Percentiles rank a stretch among this genome's conserved stretches.
Evolutionary conservation across 1,140 invertebrate genomes (phyloP).

Genomic region (Leptopilina clavipes): DNA sequence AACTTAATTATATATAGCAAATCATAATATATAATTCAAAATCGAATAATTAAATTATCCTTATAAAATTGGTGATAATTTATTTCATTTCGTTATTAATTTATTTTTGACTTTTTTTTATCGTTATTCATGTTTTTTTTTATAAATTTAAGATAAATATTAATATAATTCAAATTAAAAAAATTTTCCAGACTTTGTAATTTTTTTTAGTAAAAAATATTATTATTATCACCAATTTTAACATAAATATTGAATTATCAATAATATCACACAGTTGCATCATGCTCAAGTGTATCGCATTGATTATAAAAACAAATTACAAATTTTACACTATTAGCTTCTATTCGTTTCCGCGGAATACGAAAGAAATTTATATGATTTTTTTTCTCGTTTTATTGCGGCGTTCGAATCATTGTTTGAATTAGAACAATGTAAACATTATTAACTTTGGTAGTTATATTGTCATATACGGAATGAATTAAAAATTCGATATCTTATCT

Average conservation of each 20-base stretch:
- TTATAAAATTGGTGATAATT: too few relatives aligned
- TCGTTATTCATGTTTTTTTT: too few relatives aligned
- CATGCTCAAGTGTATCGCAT: not conserved
- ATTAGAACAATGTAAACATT: not conserved
- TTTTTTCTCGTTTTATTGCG: not conserved
- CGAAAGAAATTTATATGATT: not conserved
- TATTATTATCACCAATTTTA: not conserved
- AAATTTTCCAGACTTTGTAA: not conserved
- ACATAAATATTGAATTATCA: constrained; percentile 5
- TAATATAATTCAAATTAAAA: not conserved
- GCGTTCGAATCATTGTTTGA: not conserved
- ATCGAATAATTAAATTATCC: constrained; percentile 12
- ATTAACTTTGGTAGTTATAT: not conserved
- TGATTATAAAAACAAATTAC: not conserved
- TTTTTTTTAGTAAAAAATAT: not conserved
- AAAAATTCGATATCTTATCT: not conserved
- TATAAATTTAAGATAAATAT: too few relatives aligned
- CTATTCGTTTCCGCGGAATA: not conserved
- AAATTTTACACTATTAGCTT: constrained; percentile 1
- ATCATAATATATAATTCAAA: not conserved
- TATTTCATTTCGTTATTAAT: too few relatives aligned
- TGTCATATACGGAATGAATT: not conserved
- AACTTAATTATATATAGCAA: not conserved
- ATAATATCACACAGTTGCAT: constrained; percentile 23
- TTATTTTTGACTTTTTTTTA: too few relatives aligned